Evolutionary conservation across 2,797 vertebrate species (phyloP).

Genomic region (Chaetophractus vellerosus): DNA sequence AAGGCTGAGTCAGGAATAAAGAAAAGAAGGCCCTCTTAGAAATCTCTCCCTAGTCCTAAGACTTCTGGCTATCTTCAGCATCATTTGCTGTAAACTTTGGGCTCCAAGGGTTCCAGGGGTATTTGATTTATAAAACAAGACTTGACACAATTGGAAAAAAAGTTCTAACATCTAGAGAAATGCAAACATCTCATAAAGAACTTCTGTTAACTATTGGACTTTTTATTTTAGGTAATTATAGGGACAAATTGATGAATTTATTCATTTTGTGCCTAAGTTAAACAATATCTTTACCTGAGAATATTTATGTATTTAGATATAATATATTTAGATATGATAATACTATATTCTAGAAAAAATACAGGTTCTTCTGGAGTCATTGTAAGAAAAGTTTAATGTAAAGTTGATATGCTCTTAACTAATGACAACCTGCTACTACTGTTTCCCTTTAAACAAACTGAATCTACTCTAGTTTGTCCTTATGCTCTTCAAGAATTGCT

Average conservation of each 20-base stretch:
- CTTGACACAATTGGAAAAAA: not conserved
- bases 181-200: not conserved
- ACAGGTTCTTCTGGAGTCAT: not conserved
- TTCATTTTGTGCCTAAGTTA: not conserved
- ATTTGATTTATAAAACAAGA: slow-evolving; percentile 16
- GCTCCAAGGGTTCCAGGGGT: not conserved
- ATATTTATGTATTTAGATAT: not conserved
- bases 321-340: not conserved
- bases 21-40: not conserved
- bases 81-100: not conserved
- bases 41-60: not conserved
- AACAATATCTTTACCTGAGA: not conserved
- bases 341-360: no score
- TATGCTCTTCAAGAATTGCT: not conserved
- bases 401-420: not conserved
- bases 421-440: not conserved
- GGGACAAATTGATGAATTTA: not conserved
- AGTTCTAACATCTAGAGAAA: not conserved
- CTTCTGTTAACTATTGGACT: not conserved
- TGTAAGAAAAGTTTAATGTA: not conserved
- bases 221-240: not conserved
- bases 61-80: not conserved
- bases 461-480: not conserved
- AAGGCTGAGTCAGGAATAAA: not conserved
- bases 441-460: not conserved